Percentiles rank a stretch among this genome's conserved stretches.
phyloP scores from a whole-genome alignment of 2,888 invertebrate genomes.

The Chalcosyrphus nemorum region DNA sequence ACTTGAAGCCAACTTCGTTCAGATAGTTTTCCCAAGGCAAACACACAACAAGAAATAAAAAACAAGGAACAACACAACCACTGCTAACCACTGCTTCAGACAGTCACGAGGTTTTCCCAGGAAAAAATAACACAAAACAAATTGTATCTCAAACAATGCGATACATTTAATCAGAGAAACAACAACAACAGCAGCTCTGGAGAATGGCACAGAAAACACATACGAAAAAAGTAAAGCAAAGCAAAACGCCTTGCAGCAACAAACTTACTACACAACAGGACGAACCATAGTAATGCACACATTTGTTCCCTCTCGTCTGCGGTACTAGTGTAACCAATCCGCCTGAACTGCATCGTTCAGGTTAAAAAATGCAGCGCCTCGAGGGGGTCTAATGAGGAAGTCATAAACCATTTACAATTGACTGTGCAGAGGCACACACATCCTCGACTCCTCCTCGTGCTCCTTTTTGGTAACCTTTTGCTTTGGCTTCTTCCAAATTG shows the following conservation, averaged over 20 bases:
- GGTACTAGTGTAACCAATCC: conserved; percentile 35
- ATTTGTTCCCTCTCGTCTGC: background rate
- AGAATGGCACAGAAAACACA: conserved; percentile 11
- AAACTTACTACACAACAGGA: conserved; percentile 48
- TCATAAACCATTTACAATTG: conserved; percentile 69
- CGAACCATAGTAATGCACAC: conserved; percentile 35
- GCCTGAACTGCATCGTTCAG: conserved; percentile 52
- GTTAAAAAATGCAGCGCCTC: conserved; percentile 48
- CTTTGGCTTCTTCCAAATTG: conserved; percentile 13
- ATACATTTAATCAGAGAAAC: conserved; percentile 44
- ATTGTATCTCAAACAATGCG: conserved; percentile 60
- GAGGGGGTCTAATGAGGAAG: conserved; percentile 67
- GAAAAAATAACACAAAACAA: conserved; percentile 27
- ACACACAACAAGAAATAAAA: background rate
- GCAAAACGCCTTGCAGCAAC: conserved; percentile 64
- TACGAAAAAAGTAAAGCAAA: conserved; percentile 18
- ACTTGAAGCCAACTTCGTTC: conserved; percentile 30
- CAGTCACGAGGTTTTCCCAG: conserved; percentile 58
- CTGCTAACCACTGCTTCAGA: no score
- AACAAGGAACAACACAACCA: conserved; percentile 34
- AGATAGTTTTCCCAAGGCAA: conserved; percentile 48
- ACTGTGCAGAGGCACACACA: conserved; percentile 41
- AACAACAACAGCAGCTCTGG: conserved; percentile 42
- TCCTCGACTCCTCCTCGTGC: conserved; percentile 43
- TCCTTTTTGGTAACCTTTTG: conserved; percentile 38